A percentile compares a stretch with the other conserved stretches of the same genome.
Conservation (phyloP, 2,797 vertebrate species). For the Enteromius fasciolatus region DNA sequence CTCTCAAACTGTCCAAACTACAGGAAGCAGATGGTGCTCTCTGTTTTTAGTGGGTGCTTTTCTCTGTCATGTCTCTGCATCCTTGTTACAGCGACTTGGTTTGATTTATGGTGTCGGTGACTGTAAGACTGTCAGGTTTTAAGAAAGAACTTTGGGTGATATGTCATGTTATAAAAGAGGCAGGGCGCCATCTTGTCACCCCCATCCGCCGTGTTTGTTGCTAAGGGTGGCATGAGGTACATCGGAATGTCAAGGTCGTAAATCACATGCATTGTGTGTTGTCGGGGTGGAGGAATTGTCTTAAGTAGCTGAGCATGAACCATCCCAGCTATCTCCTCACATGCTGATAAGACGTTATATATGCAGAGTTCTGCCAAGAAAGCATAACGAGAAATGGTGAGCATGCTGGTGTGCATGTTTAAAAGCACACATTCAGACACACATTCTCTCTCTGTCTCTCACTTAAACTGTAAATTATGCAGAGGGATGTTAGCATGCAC, state of each 20-base stretch:
- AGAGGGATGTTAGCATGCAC: constrained; percentile 22
- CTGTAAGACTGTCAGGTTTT: constrained; percentile 29
- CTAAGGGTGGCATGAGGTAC: constrained; percentile 22
- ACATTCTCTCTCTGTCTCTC: background rate
- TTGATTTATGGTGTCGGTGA: constrained; percentile 35
- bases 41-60: constrained; percentile 39
- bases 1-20: constrained; percentile 40
- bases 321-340: constrained; percentile 32
- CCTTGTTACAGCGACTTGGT: background rate
- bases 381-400: constrained; percentile 29
- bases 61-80: constrained; percentile 21
- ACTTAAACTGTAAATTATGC: constrained; percentile 36
- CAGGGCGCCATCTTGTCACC: constrained; percentile 26
- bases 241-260: constrained; percentile 15
- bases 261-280: constrained; percentile 35
- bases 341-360: constrained; percentile 42
- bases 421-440: background rate
- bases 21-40: constrained; percentile 43
- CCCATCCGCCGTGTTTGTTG: background rate
- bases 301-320: constrained; percentile 31
- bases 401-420: constrained; percentile 34
- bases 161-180: constrained; percentile 43
- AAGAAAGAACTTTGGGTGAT: constrained; percentile 31
- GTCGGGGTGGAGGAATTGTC: constrained; percentile 19
- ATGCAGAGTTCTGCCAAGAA: constrained; percentile 33